phyloP scores from a whole-genome alignment of 2,797 vertebrate species.

The Chaenodraco wilsoni region DNA sequence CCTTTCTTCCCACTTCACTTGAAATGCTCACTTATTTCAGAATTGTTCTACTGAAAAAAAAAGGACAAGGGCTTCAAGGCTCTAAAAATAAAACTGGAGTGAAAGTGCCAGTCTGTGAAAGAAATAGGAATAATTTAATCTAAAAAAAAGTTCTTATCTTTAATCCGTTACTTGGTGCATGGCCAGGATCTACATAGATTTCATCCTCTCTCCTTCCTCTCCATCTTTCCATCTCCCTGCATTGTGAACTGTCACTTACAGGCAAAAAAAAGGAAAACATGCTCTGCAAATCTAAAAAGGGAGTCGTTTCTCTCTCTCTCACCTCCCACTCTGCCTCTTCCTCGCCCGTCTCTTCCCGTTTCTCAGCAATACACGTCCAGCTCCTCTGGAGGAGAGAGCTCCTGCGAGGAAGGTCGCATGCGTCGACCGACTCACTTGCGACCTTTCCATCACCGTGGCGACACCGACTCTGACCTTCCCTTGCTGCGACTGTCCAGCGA shows the following conservation, averaged over 20 bases:
- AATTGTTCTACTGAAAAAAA: conserved; percentile 5
- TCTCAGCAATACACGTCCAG: conserved; percentile 95
- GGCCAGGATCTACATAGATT: background rate
- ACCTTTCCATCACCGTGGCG: conserved; percentile 90
- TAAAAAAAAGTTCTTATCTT: conserved; percentile 19
- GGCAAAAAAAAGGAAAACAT: background rate
- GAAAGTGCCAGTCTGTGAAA: conserved; percentile 3
- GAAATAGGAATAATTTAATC: conserved; percentile 4
- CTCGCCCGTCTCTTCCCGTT: conserved; percentile 13
- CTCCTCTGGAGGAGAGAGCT: conserved; percentile 98
- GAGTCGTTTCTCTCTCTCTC: conserved; percentile 40
- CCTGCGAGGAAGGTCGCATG: conserved; percentile 98
- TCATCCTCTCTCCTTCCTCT: background rate
- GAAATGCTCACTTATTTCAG: conserved; percentile 8
- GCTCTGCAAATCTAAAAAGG: conserved; percentile 41
- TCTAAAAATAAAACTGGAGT: conserved; percentile 24
- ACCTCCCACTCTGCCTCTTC: conserved; percentile 14
- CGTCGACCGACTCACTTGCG: conserved; percentile 96
- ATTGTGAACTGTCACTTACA: conserved; percentile 48
- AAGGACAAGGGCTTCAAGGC: background rate
- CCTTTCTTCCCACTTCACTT: conserved; percentile 19
- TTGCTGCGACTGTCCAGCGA: conserved; percentile 92
- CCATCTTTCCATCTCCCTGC: conserved; percentile 12
- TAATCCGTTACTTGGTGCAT: conserved; percentile 10
- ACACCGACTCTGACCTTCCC: conserved; percentile 89